These are phyloP conservation scores for Athene noctua DNA, from an alignment of 2,113 vertebrate species.

Conservation along the genomic window DNA sequence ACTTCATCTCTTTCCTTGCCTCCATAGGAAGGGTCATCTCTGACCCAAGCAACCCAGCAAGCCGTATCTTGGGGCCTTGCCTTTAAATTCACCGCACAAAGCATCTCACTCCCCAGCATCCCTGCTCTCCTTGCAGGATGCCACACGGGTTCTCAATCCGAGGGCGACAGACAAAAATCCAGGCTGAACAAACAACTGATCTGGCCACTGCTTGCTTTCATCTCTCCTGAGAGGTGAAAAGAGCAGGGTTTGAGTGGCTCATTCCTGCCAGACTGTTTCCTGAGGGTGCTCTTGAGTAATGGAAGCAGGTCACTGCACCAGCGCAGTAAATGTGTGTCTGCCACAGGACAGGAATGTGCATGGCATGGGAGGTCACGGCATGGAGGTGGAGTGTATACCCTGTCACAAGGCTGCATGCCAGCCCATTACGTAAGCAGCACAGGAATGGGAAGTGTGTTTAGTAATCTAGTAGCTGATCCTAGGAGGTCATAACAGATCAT, in stretches of 20 bases:
- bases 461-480: not conserved
- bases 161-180: not conserved
- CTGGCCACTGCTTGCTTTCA: not conserved
- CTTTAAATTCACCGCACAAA: not conserved
- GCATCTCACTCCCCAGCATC: no score
- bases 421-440: not conserved
- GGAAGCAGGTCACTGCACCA: not conserved
- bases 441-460: not conserved
- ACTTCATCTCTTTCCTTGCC: not conserved
- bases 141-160: not conserved
- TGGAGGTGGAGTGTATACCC: fast-evolving
- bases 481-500: not conserved
- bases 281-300: not conserved
- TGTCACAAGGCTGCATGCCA: not conserved
- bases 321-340: not conserved
- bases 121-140: not conserved
- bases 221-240: not conserved
- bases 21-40: not conserved
- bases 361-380: not conserved
- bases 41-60: not conserved
- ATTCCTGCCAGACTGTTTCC: not conserved
- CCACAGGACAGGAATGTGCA: not conserved
- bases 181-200: not conserved
- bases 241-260: not conserved
- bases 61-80: not conserved